Percentiles rank a stretch among this genome's conserved stretches.
phyloP scores from a whole-genome alignment of 2,888 invertebrate genomes.

The Brachyopa scutellaris region DNA sequence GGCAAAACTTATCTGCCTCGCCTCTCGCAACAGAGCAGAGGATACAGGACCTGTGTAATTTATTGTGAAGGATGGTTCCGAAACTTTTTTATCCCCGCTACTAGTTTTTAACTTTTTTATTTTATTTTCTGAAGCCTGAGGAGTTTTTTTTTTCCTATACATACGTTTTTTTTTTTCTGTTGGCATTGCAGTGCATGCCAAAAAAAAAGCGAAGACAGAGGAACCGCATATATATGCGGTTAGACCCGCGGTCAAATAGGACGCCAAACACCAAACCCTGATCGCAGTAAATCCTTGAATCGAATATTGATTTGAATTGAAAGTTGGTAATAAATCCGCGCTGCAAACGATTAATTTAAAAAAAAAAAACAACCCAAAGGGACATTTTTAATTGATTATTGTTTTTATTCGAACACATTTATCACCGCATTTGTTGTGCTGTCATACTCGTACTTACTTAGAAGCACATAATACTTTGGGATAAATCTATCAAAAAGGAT shows the following conservation, averaged over 20 bases:
- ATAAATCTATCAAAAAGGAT: slow-evolving; percentile 61
- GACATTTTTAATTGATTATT: slow-evolving; percentile 68
- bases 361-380: slow-evolving; percentile 8
- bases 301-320: slow-evolving; percentile 68
- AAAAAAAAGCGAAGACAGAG: slow-evolving; percentile 27
- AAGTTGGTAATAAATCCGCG: slow-evolving; percentile 62
- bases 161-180: slow-evolving; percentile 1
- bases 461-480: slow-evolving; percentile 11
- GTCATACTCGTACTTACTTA: slow-evolving; percentile 48
- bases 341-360: slow-evolving; percentile 54
- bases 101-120: slow-evolving; percentile 7
- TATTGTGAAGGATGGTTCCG: slow-evolving; percentile 62
- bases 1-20: slow-evolving; percentile 58
- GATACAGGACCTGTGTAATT: slow-evolving; percentile 46
- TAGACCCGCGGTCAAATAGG: slow-evolving; percentile 25
- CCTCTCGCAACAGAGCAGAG: neutral
- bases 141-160: slow-evolving; percentile 15
- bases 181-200: slow-evolving; percentile 52
- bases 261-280: slow-evolving; percentile 15
- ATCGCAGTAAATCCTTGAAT: slow-evolving; percentile 63
- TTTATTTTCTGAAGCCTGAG: slow-evolving; percentile 1
- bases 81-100: slow-evolving; percentile 14
- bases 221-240: slow-evolving; percentile 62
- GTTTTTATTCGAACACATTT: slow-evolving; percentile 52
- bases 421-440: slow-evolving; percentile 34